Percentiles rank a stretch among this genome's conserved stretches.
These are phyloP conservation scores for Urocynchramus pylzowi DNA, from an alignment of 2,113 vertebrate genomes.

Conservation along the genomic window DNA sequence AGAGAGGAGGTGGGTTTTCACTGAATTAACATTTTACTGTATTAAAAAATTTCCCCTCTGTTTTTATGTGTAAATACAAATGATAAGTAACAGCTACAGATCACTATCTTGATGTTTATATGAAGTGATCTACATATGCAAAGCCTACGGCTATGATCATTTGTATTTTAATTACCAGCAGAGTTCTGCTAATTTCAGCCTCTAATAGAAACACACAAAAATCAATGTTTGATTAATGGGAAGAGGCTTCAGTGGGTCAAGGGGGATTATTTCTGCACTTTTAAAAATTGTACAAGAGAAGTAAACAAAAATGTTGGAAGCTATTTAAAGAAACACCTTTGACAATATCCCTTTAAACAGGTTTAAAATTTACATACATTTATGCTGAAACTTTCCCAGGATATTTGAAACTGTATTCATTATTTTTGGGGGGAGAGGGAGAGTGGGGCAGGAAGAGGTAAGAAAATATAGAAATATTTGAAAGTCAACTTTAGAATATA, in stretches of 20 bases:
- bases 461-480: constrained; percentile 37
- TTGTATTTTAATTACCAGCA: constrained; percentile 33
- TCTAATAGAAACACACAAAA: constrained; percentile 15
- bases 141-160: background rate
- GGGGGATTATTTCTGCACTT: background rate
- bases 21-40: background rate
- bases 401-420: constrained; percentile 29
- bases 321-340: background rate
- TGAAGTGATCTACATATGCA: background rate
- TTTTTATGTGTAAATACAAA: background rate
- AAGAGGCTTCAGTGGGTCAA: background rate
- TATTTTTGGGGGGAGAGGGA: background rate
- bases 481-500: constrained; percentile 36
- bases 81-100: fast-evolving
- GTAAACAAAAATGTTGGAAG: background rate
- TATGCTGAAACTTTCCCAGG: constrained; percentile 22
- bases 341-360: constrained; percentile 6
- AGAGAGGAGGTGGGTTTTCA: background rate
- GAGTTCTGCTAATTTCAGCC: constrained; percentile 26
- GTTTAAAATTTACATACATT: constrained; percentile 22
- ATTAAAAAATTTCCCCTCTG: background rate
- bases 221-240: constrained; percentile 27
- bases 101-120: background rate
- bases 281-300: background rate
- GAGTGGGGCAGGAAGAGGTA: background rate